A percentile compares a stretch with the other conserved stretches of the same genome.
Conservation (phyloP, 2,797 vertebrate species). For the Fistularia commersonii region DNA sequence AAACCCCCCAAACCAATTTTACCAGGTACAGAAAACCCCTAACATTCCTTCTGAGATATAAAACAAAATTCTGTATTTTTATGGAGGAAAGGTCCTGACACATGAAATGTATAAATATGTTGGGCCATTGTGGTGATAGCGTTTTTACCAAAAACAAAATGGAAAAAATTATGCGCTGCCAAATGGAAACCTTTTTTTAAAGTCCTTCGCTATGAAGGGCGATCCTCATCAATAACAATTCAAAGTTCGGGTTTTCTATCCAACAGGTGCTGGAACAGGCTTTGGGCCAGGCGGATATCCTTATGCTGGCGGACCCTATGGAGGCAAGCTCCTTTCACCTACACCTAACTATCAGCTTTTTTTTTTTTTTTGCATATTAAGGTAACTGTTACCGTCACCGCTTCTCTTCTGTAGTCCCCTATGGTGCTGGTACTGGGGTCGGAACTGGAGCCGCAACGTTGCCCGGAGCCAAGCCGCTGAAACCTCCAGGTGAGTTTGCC, state of each 20-base stretch:
- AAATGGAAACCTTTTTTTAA: too few species aligned
- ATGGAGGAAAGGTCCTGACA: too few species aligned
- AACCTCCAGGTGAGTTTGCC: conserved; percentile 57
- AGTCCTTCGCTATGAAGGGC: not conserved
- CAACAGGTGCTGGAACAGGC: conserved; percentile 34
- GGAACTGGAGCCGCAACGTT: conserved; percentile 34
- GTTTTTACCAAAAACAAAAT: too few species aligned
- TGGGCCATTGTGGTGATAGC: too few species aligned
- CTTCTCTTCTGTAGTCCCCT: conserved; percentile 39
- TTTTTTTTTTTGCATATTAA: not conserved
- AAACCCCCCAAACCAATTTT: conserved; percentile 61
- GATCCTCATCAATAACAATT: not conserved
- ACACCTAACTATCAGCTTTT: not conserved
- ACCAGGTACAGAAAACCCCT: conserved; percentile 49
- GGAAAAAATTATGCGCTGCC: too few species aligned
- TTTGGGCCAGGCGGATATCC: conserved; percentile 35
- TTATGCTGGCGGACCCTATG: conserved; percentile 44
- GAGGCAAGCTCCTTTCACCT: conserved; percentile 32
- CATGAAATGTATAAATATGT: too few species aligned
- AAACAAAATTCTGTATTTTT: not conserved
- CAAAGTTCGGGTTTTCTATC: not conserved
- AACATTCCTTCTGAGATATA: not conserved
- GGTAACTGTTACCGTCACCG: not conserved
- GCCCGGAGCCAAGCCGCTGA: conserved; percentile 67
- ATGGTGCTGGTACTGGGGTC: conserved; percentile 26